Evolutionary conservation across 2,888 invertebrate species (phyloP).

Genomic region (Molanna angustata): DNA sequence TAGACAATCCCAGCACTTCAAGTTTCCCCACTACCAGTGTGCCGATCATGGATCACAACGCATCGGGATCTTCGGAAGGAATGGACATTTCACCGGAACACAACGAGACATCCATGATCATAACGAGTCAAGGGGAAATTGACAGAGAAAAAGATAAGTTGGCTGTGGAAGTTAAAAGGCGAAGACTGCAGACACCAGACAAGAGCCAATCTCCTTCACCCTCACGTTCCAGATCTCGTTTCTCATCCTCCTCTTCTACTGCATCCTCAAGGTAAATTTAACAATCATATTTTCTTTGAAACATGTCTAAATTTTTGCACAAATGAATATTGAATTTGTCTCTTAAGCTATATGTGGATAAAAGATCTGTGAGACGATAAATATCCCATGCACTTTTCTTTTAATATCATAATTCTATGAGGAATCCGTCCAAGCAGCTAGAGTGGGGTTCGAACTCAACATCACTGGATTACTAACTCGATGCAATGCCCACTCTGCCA

Average conservation of each 20-base stretch:
- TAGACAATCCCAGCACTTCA: conserved; percentile 18
- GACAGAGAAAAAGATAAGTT: conserved; percentile 37
- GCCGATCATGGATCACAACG: conserved; percentile 13
- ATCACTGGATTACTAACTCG: too few species aligned
- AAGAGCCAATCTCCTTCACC: conserved; percentile 41
- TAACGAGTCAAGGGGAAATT: conserved; percentile 40
- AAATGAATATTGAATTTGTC: too few species aligned
- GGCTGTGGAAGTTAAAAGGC: conserved; percentile 37
- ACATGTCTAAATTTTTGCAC: too few species aligned
- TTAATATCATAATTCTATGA: too few species aligned
- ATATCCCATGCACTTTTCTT: too few species aligned
- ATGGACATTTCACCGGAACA: conserved; percentile 32
- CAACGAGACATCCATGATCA: conserved; percentile 35
- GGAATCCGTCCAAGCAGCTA: too few species aligned
- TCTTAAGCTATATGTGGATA: too few species aligned
- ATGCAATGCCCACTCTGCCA: too few species aligned
- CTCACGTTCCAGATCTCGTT: conserved; percentile 42
- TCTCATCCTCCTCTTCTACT: conserved; percentile 32
- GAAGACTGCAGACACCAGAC: conserved; percentile 40
- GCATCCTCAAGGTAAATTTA: conserved; percentile 26
- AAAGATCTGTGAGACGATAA: too few species aligned
- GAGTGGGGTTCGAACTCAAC: too few species aligned
- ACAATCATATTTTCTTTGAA: background rate
- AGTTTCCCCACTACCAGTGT: conserved; percentile 4
- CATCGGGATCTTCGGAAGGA: conserved; percentile 28